phyloP scores from a whole-genome alignment of 2,113 vertebrate genomes.

The Phoenicopterus ruber region DNA sequence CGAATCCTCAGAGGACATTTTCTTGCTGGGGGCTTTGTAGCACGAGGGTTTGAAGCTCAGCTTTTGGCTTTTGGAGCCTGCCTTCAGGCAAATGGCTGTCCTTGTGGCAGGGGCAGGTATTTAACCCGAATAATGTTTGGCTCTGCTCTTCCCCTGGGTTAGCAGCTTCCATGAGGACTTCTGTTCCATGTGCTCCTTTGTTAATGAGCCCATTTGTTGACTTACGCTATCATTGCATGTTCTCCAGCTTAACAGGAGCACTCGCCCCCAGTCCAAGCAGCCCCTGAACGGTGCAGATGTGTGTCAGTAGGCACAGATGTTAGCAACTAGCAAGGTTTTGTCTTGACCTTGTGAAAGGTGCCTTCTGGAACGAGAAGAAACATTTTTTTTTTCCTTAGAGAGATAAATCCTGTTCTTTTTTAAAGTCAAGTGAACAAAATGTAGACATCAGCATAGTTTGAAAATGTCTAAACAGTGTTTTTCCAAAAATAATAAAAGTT shows the following conservation, averaged over 20 bases:
- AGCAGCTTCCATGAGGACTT: neutral
- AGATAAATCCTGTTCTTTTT: neutral
- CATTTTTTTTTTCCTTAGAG: neutral
- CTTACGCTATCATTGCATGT: neutral
- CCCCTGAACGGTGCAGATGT: neutral
- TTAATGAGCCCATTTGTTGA: neutral
- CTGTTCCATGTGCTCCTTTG: no score
- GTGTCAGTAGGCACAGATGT: neutral
- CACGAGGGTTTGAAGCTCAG: neutral
- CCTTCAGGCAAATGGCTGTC: neutral
- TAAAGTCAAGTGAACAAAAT: neutral
- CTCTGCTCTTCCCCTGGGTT: neutral
- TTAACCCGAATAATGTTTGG: rapidly evolving
- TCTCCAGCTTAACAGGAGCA: neutral
- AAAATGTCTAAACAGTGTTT: neutral
- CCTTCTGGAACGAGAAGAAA: neutral
- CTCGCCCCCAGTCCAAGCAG: neutral
- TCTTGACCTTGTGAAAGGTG: neutral
- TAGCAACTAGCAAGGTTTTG: neutral
- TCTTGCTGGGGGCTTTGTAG: neutral
- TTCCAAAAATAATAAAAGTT: neutral
- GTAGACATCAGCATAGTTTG: neutral
- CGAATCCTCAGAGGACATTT: neutral
- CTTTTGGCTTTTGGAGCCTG: neutral
- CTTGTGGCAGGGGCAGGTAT: neutral